A percentile compares a stretch with the other conserved stretches of the same genome.
phyloP scores from a whole-genome alignment of 1,140 invertebrate genomes.

The Polypedilum pembai region DNA sequence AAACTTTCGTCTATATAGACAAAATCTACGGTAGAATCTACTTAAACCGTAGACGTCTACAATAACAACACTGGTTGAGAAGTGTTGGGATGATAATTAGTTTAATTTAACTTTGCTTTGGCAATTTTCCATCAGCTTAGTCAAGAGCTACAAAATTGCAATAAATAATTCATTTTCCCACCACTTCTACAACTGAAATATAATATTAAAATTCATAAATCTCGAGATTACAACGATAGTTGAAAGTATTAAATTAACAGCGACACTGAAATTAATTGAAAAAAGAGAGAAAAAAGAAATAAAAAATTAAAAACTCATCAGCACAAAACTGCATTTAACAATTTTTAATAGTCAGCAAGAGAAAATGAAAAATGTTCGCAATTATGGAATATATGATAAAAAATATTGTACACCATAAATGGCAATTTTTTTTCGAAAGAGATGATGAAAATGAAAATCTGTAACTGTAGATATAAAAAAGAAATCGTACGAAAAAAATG shows the following conservation, averaged over 20 bases:
- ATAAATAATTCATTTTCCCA: too few relatives aligned
- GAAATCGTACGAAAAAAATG: not conserved
- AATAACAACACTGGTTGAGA: too few relatives aligned
- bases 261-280: slow-evolving; percentile 11
- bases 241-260: not conserved
- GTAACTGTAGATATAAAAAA: slow-evolving; percentile 4
- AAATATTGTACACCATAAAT: not conserved
- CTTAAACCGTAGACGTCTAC: too few relatives aligned
- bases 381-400: not conserved
- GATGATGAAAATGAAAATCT: not conserved
- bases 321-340: slow-evolving; percentile 3
- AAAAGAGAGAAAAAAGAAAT: too few relatives aligned
- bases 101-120: too few relatives aligned
- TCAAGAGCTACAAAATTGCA: too few relatives aligned
- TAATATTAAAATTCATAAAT: not conserved
- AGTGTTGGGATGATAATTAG: too few relatives aligned
- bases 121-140: too few relatives aligned
- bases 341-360: not conserved
- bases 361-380: not conserved
- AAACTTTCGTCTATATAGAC: too few relatives aligned
- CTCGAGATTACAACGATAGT: not conserved
- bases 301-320: slow-evolving; percentile 5
- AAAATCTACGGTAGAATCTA: too few relatives aligned
- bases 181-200: too few relatives aligned
- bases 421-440: not conserved